These are phyloP conservation scores for Andrena bucephala DNA, from an alignment of 2,888 invertebrate species.

Conservation along the genomic window DNA sequence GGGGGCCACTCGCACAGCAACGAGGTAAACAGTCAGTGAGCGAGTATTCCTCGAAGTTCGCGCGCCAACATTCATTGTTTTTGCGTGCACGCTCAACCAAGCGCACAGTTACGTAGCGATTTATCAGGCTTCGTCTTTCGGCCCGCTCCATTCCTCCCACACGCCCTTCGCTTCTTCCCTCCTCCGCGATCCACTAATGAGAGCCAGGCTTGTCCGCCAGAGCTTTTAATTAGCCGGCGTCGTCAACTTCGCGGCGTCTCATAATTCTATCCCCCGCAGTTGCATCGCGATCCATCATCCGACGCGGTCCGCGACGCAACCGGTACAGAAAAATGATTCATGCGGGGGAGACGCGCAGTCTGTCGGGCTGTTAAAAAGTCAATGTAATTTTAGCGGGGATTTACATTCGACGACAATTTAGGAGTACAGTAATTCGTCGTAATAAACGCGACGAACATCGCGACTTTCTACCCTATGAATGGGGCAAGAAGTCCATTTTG, in stretches of 20 bases:
- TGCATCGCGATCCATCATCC: not conserved
- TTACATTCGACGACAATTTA: too few species aligned
- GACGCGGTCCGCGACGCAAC: not conserved
- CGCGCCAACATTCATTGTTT: too few species aligned
- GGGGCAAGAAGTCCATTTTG: too few species aligned
- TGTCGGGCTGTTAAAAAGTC: not conserved
- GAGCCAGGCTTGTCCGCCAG: not conserved
- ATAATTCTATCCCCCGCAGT: constrained; percentile 35
- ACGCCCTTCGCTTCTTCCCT: not conserved
- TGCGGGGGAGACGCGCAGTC: not conserved
- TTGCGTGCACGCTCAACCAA: not conserved
- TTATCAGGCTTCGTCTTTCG: constrained; percentile 14
- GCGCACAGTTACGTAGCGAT: constrained; percentile 1
- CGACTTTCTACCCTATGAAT: too few species aligned
- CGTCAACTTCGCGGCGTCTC: constrained; percentile 4
- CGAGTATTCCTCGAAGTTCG: not conserved
- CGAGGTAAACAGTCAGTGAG: constrained; percentile 9
- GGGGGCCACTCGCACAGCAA: not conserved
- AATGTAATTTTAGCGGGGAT: too few species aligned
- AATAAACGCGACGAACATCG: too few species aligned
- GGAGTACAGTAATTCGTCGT: too few species aligned
- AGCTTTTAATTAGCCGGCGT: constrained; percentile 54
- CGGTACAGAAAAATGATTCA: not conserved
- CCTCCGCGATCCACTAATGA: constrained; percentile 15
- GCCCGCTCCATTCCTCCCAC: not conserved